Base-by-base conservation (phyloP, 2,888 invertebrate species). In the Aporophyla lueneburgensis region DNA sequence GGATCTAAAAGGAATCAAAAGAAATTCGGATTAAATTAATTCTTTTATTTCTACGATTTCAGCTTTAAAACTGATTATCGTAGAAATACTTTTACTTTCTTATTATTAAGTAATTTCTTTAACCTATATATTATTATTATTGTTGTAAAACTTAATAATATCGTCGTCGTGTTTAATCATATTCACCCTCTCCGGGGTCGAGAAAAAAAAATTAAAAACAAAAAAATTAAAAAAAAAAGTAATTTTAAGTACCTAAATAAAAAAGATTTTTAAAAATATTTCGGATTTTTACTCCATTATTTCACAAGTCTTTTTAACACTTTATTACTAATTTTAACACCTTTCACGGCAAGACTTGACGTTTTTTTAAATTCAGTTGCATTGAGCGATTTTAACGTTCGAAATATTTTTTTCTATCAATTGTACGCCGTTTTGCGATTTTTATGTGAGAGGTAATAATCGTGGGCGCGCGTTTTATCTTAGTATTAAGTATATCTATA, bases 121-220 rank as follows among this genome's bases (percentile, higher is more conserved):
- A 86, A 86, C 86, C 86, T 89, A 88, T 75, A 73, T 91, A 90
- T 78, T 87, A 88, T 85, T 84, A 83, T 79, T 87, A 88, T 33
- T 33, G 33, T 86, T 86, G 78, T 78, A 76, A 81, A 73, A 78
- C 62, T 76, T 79, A 86, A 90, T 78, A 84, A 90, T 91, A 85
- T 92, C 93, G 96, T 96, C 96, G 96, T 96, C 96, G 96, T 96
- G 95, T 95, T 88, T 87, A 87, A 89, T 92, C 78, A 85, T 81
- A 94, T 92, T 92, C 91, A 88, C 93, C 94, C 94, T 85, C 92
- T 94, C 95, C 95, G 96, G 95, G 95, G 88, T 93, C 93, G 96
- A 93, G 94, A 86, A 91, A 91, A 92, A 93, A 92, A 91, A 85
- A 73, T 76, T 87, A 89, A 91, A 88, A 80, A 75, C 46, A 80